Percentiles rank a stretch among this genome's conserved stretches.
These are phyloP conservation scores for Podiceps cristatus DNA, from an alignment of 2,113 vertebrate genomes.

Conservation along the genomic window DNA sequence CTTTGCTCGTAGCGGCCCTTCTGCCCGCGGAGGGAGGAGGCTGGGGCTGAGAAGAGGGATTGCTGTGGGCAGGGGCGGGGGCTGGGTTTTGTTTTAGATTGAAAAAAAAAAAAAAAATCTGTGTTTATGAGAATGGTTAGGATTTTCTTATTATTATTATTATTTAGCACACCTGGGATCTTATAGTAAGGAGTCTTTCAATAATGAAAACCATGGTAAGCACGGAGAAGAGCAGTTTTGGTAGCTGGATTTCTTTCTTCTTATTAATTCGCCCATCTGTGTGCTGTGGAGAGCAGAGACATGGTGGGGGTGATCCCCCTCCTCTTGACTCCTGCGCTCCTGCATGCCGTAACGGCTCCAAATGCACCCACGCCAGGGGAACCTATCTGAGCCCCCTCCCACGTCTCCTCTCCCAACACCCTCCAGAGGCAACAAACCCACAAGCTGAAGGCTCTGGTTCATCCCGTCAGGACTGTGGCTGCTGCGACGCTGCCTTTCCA, in stretches of 20 bases:
- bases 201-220: not conserved
- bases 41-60: not conserved
- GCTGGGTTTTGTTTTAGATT: not conserved
- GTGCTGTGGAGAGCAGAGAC: not conserved
- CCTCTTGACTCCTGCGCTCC: not conserved
- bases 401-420: not conserved
- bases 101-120: not conserved
- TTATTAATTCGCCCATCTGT: not conserved
- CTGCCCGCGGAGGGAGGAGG: not conserved
- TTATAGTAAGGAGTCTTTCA: not conserved
- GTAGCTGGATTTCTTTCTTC: not conserved
- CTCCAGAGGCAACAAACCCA: not conserved
- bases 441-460: not conserved
- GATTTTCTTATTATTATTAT: not conserved
- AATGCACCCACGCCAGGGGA: fast-evolving
- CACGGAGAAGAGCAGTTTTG: fast-evolving
- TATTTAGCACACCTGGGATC: not conserved
- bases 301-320: fast-evolving
- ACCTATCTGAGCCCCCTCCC: not conserved
- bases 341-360: fast-evolving
- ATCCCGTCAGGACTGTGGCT: not conserved
- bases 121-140: not conserved
- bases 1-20: not conserved
- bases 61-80: not conserved
- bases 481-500: fast-evolving